A percentile compares a stretch with the other conserved stretches of the same genome.
Evolutionary conservation across 2,888 invertebrate species (phyloP).

Genomic region (Hyalella azteca): DNA sequence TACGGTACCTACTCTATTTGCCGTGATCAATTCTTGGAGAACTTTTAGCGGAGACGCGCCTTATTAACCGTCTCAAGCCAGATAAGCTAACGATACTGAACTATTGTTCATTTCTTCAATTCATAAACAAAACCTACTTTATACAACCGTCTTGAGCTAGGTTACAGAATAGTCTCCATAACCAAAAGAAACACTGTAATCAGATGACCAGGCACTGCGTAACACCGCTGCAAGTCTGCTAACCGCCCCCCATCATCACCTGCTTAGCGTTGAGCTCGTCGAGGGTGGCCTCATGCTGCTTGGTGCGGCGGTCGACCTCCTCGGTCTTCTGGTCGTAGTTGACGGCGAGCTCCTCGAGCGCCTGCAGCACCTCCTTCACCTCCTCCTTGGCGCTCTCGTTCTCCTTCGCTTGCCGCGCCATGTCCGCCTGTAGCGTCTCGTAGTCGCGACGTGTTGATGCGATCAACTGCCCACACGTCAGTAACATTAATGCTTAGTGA

Average conservation of each 20-base stretch:
- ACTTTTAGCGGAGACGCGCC: too few relatives aligned
- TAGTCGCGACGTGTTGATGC: conserved; percentile 81
- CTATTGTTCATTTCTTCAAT: too few relatives aligned
- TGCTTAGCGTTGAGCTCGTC: conserved; percentile 90
- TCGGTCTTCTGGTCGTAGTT: conserved; percentile 99
- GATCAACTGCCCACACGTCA: conserved; percentile 65
- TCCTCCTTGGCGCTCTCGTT: conserved; percentile 98
- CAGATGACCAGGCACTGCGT: too few relatives aligned
- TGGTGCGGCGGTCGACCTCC: conserved; percentile 94
- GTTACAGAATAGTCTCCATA: too few relatives aligned
- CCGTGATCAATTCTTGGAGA: too few relatives aligned
- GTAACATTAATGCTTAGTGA: too few relatives aligned
- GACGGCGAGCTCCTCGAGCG: conserved; percentile 96
- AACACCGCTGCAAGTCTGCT: conserved; percentile 66
- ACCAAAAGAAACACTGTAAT: too few relatives aligned
- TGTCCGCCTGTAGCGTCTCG: conserved; percentile 91
- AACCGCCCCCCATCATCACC: conserved; percentile 62
- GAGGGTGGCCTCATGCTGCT: conserved; percentile 87
- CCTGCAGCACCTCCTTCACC: conserved; percentile 95
- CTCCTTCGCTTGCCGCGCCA: conserved; percentile 94
- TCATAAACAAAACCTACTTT: too few relatives aligned
- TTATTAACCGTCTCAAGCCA: too few relatives aligned
- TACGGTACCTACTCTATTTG: too few relatives aligned
- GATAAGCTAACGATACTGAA: too few relatives aligned
- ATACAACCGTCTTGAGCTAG: too few relatives aligned